Percentiles rank a stretch among this genome's conserved stretches.
Conservation (phyloP, 2,888 invertebrate species). For the Callinectes sapidus region DNA sequence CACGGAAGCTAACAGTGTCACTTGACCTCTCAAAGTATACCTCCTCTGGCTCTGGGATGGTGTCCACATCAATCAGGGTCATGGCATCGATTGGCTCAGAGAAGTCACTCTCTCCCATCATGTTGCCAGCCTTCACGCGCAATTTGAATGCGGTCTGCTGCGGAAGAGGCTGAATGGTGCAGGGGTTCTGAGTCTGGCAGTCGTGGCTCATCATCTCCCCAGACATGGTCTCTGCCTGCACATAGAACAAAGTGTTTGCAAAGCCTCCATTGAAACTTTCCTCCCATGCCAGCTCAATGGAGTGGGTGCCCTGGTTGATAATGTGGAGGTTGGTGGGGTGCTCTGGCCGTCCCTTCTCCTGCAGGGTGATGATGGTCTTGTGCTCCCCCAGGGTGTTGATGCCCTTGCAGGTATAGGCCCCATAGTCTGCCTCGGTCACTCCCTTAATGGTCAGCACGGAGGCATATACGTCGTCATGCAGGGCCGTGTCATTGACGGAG, state of each 20-base stretch:
- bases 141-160: constrained; percentile 91
- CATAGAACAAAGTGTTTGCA: constrained; percentile 91
- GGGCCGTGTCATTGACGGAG: constrained; percentile 58
- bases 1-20: constrained; percentile 85
- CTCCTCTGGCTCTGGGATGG: constrained; percentile 85
- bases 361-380: constrained; percentile 82
- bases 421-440: constrained; percentile 87
- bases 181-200: constrained; percentile 90
- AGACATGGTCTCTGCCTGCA: constrained; percentile 74
- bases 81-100: constrained; percentile 89
- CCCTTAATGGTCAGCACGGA: constrained; percentile 85
- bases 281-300: constrained; percentile 89
- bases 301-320: constrained; percentile 86
- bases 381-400: constrained; percentile 88
- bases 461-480: constrained; percentile 72
- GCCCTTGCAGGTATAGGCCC: constrained; percentile 92
- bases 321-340: constrained; percentile 85
- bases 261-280: constrained; percentile 94
- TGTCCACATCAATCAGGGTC: constrained; percentile 85
- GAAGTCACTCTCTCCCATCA: constrained; percentile 90
- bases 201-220: constrained; percentile 77
- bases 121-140: constrained; percentile 89
- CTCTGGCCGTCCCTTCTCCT: constrained; percentile 92
- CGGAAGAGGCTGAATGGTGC: constrained; percentile 89
- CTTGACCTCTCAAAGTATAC: constrained; percentile 89